These are phyloP conservation scores for Triplophysa bombifrons DNA, from an alignment of 2,797 vertebrate genomes.

Conservation along the genomic window DNA sequence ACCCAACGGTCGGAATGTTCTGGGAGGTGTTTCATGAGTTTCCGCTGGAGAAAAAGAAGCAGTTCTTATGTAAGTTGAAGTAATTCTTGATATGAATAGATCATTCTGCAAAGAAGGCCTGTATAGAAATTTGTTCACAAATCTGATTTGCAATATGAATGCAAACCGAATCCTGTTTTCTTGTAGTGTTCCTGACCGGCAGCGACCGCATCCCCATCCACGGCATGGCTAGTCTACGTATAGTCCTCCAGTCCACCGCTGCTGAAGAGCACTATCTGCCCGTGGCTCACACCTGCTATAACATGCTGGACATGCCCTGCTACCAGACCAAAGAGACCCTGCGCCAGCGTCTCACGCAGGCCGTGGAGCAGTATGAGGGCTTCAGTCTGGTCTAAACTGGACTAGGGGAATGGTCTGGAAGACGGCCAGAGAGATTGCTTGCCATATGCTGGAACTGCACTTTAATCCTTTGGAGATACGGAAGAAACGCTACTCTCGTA, in stretches of 20 bases:
- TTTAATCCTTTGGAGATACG: constrained; percentile 36
- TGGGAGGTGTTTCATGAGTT: constrained; percentile 98
- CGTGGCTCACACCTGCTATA: constrained; percentile 97
- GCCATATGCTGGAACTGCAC: constrained; percentile 47
- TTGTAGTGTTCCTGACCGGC: constrained; percentile 92
- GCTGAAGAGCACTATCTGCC: constrained; percentile 90
- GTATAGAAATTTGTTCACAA: too few relatives aligned
- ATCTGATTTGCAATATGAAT: not conserved
- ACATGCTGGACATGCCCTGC: constrained; percentile 94
- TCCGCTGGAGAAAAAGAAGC: constrained; percentile 95
- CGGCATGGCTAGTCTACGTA: constrained; percentile 93
- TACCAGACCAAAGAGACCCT: constrained; percentile 94
- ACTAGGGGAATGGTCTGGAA: not conserved
- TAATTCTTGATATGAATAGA: too few relatives aligned
- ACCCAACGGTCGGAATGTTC: constrained; percentile 92
- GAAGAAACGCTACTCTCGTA: constrained; percentile 28
- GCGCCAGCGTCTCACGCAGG: constrained; percentile 83
- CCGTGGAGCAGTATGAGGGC: constrained; percentile 95
- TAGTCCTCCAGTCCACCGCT: constrained; percentile 90
- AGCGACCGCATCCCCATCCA: constrained; percentile 97
- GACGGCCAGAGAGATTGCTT: not conserved
- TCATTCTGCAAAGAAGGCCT: too few relatives aligned
- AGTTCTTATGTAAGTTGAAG: constrained; percentile 88
- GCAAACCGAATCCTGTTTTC: not conserved
- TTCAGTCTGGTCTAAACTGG: constrained; percentile 88